Base-by-base conservation (phyloP, 2,113 vertebrate species). In the Oreochromis niloticus region DNA sequence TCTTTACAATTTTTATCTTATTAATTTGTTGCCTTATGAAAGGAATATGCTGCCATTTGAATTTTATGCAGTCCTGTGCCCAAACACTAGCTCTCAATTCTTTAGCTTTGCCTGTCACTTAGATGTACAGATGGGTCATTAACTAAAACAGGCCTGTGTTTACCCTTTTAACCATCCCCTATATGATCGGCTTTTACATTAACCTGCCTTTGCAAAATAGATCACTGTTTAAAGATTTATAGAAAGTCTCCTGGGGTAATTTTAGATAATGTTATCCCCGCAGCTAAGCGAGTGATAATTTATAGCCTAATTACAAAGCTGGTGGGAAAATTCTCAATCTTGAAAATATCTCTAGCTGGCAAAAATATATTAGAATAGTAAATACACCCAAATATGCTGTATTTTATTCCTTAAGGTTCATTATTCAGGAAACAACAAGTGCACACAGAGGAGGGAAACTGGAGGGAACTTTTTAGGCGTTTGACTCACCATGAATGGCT, bases 401-500 rank as follows among this genome's bases (percentile, higher is more conserved):
- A 36, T 46, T 39, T 54, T 30, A 46, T 61, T 39, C 27, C 41
- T 12, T 13, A 80, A 36, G 36, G n/a, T 52, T 34, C 32, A 16
- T 50, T 54, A 66, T 59, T 52, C 16, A 52, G 52, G 46, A 39
- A 41, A 80, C 55, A 52, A 19, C 19, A 56, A 19, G 6, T 24
- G 4, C 9, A 6, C n/a, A 16, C 27, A 8, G 3, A 82, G 19
- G 10, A 84, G 43, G 52, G 73, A 83, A 86, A 63, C 22, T 39
- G 3, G 34, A 82, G 81, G 89, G 86, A 85, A 88, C 41, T 66
- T 90, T 85, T 82, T 3, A n/a, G 5, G 82, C 12, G 39, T 89
- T 24, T 95, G 93, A 93, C 59, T 94, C 91, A 93, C 13, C 4
- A 41, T 22, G 13, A 6, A 52, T n/a, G 48, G 61, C 66, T 66